These are phyloP conservation scores for Holothuria scabra DNA, from an alignment of 53 echinoderm and acorn worm genomes.

Conservation along the genomic window DNA sequence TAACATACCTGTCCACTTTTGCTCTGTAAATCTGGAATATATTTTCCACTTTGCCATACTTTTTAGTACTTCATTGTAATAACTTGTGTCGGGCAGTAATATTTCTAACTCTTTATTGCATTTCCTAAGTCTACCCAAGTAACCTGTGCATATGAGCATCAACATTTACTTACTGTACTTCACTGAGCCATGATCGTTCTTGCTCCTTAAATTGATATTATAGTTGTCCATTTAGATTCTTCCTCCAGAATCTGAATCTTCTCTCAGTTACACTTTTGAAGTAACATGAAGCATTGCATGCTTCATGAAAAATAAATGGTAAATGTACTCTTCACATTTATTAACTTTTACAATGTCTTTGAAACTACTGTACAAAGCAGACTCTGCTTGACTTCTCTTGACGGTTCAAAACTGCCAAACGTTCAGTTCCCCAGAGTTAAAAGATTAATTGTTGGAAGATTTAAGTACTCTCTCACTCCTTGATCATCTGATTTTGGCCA, in stretches of 20 bases:
- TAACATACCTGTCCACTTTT: not conserved
- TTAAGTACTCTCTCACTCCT: no score
- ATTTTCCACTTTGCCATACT: conserved; percentile 18
- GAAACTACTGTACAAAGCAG: no score
- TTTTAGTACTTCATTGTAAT: not conserved
- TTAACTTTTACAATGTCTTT: no score
- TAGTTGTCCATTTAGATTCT: no score
- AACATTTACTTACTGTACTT: not conserved
- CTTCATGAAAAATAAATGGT: no score
- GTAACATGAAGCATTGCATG: conserved; percentile 5
- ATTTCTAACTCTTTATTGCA: conserved; percentile 29
- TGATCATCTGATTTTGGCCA: no score
- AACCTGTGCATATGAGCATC: conserved; percentile 25
- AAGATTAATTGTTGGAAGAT: no score
- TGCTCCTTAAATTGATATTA: not conserved
- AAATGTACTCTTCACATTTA: no score
- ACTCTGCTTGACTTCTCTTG: no score
- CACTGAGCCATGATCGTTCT: not conserved
- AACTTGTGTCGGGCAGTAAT: not conserved
- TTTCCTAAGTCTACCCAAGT: not conserved
- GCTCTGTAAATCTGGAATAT: conserved; percentile 27
- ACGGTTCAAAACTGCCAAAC: no score
- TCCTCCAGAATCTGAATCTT: not conserved
- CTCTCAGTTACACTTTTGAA: conserved; percentile 13
- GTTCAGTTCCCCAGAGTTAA: no score